Conservation (phyloP, 2,888 invertebrate species). For the Chymomyza procnemis region DNA sequence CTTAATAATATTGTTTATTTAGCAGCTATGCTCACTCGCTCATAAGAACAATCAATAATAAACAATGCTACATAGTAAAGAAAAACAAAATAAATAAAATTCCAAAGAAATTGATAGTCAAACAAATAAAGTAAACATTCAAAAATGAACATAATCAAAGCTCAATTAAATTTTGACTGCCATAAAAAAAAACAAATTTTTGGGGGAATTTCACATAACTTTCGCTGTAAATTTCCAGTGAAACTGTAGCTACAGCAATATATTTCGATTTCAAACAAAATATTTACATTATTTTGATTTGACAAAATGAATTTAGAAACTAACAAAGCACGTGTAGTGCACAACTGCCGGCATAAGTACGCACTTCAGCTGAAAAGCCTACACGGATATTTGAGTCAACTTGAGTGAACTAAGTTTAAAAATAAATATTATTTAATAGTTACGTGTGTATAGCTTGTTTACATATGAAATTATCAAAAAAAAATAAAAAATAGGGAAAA, state of each 20-base stretch:
- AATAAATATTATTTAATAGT: slow-evolving; percentile 49
- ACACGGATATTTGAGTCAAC: neutral
- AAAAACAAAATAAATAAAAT: neutral
- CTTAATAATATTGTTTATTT: neutral
- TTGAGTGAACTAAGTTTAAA: slow-evolving; percentile 16
- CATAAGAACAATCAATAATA: neutral
- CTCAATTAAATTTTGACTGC: neutral
- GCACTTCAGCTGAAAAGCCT: neutral
- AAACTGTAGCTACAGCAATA: neutral
- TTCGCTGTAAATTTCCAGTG: too few relatives aligned
- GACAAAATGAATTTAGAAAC: neutral
- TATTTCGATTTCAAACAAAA: too few relatives aligned
- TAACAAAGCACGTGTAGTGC: neutral
- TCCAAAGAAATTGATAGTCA: neutral
- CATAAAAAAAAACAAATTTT: too few relatives aligned
- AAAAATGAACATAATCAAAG: neutral
- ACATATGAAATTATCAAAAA: slow-evolving; percentile 40
- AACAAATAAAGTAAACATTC: neutral
- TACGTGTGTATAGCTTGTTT: slow-evolving; percentile 35
- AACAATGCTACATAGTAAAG: neutral
- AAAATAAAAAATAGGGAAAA: slow-evolving; percentile 13
- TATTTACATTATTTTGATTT: too few relatives aligned
- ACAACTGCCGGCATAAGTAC: neutral
- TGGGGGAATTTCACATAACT: too few relatives aligned
- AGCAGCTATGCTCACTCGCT: neutral